These are phyloP conservation scores for Trematomus bernacchii DNA, from an alignment of 2,797 vertebrate species.

Conservation along the genomic window DNA sequence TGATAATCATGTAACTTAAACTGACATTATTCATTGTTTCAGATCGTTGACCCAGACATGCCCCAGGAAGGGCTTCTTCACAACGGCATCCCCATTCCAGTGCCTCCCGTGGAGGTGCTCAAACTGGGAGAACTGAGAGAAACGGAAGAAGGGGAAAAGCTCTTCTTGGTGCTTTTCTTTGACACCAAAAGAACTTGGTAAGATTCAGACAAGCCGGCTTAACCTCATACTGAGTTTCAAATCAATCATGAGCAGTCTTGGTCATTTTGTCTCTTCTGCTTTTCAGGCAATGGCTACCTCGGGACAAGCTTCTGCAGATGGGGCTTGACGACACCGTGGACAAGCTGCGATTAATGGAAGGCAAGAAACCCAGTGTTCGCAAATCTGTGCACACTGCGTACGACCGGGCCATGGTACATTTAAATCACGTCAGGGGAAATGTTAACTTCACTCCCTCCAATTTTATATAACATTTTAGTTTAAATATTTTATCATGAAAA, in stretches of 20 bases:
- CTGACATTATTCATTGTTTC: constrained; percentile 47
- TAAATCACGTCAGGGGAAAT: constrained; percentile 92
- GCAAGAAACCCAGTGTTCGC: constrained; percentile 96
- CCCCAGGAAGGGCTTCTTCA: constrained; percentile 96
- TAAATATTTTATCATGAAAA: constrained; percentile 54
- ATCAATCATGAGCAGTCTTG: not conserved
- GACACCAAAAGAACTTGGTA: constrained; percentile 99
- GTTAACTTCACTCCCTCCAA: constrained; percentile 90
- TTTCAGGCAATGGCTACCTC: constrained; percentile 97
- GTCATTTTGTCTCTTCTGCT: constrained; percentile 15
- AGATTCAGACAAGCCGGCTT: constrained; percentile 63
- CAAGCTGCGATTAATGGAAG: constrained; percentile 96
- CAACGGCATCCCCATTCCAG: constrained; percentile 98
- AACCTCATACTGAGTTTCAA: constrained; percentile 28
- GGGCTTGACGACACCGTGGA: constrained; percentile 96
- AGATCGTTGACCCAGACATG: constrained; percentile 98
- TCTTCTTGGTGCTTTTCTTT: constrained; percentile 98
- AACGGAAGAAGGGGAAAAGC: constrained; percentile 91
- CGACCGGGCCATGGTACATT: constrained; percentile 94
- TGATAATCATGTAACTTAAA: constrained; percentile 1
- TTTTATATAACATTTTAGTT: constrained; percentile 88
- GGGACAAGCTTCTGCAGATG: constrained; percentile 93
- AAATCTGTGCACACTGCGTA: constrained; percentile 98
- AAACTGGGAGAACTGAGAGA: constrained; percentile 92
- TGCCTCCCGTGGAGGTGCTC: constrained; percentile 95